Percentiles rank a stretch among this genome's conserved stretches.
Conservation (phyloP, 2,888 invertebrate species). For the Drosophila paranaensis region DNA sequence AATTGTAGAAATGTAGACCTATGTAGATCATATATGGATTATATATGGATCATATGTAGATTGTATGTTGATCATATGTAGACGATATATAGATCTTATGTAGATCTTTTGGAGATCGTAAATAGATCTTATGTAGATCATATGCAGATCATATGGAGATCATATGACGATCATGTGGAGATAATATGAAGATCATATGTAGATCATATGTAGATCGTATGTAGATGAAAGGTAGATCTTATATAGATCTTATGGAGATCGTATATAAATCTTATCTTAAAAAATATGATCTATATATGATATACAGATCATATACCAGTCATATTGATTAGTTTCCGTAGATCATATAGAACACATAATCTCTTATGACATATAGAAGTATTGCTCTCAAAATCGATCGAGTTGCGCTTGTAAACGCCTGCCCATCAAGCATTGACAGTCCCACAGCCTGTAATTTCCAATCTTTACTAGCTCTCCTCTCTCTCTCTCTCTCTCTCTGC, state of each 20-base stretch:
- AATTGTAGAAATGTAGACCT: not conserved
- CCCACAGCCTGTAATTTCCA: not conserved
- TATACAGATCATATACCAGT: not conserved
- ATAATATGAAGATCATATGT: not conserved
- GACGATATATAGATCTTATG: not conserved
- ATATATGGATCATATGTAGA: not conserved
- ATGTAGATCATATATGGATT: not conserved
- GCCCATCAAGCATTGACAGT: not conserved
- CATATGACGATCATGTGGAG: not conserved
- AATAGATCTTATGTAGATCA: not conserved
- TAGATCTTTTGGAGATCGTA: too few relatives aligned
- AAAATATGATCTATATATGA: too few relatives aligned
- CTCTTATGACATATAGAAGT: not conserved
- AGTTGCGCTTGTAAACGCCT: not conserved
- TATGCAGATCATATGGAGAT: not conserved
- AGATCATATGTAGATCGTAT: not conserved
- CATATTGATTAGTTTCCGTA: not conserved
- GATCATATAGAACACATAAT: not conserved
- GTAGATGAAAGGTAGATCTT: not conserved
- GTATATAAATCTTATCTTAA: not conserved
- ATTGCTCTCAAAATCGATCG: not conserved
- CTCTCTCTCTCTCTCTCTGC: not conserved
- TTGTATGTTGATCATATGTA: not conserved
- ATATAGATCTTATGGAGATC: not conserved
- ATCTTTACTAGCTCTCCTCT: not conserved